Conservation (phyloP, 1,140 invertebrate species). For the Megalonaias nervosa region DNA sequence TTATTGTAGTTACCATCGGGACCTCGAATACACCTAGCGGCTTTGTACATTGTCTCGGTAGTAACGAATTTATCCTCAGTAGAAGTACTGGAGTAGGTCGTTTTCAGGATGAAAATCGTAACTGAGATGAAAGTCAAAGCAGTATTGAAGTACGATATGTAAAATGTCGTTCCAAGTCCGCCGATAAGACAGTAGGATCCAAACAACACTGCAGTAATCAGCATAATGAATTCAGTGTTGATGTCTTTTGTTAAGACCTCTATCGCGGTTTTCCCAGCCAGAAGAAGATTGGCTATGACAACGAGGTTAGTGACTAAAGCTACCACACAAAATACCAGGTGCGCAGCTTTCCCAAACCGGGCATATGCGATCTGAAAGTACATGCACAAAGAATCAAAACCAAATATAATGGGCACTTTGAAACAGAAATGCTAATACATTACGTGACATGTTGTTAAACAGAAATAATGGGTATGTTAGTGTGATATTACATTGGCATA, state of each 20-base stretch:
- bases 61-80: not conserved
- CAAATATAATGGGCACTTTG: too few relatives aligned
- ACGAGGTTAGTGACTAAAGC: constrained; percentile 34
- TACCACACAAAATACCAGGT: constrained; percentile 65
- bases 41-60: not conserved
- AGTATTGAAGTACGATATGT: constrained; percentile 71
- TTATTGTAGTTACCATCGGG: constrained; percentile 8
- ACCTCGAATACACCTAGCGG: not conserved
- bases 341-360: constrained; percentile 66
- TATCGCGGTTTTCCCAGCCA: constrained; percentile 1
- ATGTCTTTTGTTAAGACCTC: constrained; percentile 5
- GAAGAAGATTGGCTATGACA: not conserved
- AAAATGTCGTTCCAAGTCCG: constrained; percentile 70
- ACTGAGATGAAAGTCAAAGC: constrained; percentile 56
- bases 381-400: not conserved
- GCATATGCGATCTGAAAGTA: constrained; percentile 62
- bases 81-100: not conserved
- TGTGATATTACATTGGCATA: too few relatives aligned
- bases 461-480: too few relatives aligned
- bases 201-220: constrained; percentile 41
- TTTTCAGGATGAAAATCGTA: not conserved
- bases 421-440: too few relatives aligned
- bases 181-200: constrained; percentile 70
- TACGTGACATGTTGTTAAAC: too few relatives aligned
- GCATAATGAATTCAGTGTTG: constrained; percentile 1